Percentiles rank a stretch among this genome's conserved stretches.
phyloP scores from a whole-genome alignment of 2,888 invertebrate genomes.

The Sympetrum striolatum region DNA sequence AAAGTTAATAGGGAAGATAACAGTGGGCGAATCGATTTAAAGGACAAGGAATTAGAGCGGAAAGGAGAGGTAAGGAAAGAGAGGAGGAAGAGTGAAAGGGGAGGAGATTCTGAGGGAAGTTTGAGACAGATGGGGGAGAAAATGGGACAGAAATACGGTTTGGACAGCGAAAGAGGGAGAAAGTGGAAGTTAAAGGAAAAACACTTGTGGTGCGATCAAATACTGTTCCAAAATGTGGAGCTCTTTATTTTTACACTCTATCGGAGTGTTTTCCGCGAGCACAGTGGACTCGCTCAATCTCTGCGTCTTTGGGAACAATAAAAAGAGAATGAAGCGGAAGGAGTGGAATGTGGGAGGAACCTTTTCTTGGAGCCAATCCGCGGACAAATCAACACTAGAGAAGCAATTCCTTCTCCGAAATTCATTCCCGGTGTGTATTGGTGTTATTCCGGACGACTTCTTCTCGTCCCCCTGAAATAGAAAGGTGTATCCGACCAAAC shows the following conservation, averaged over 20 bases:
- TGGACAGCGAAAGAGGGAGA: background rate
- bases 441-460: background rate
- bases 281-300: background rate
- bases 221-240: background rate
- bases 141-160: background rate
- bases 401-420: conserved; percentile 27
- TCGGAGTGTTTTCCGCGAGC: conserved; percentile 5
- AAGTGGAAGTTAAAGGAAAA: background rate
- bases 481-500: no score
- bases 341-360: background rate
- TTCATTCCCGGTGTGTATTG: background rate
- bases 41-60: background rate
- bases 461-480: background rate
- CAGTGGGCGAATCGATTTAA: no score
- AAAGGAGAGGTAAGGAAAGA: background rate
- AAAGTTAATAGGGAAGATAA: no score
- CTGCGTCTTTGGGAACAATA: background rate
- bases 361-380: conserved; percentile 9
- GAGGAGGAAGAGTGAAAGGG: background rate
- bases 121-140: background rate
- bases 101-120: background rate
- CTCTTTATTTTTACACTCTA: conserved; percentile 2
- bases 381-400: background rate
- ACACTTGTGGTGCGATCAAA: conserved; percentile 26
- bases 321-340: background rate